phyloP scores from a whole-genome alignment of 2,113 vertebrate genomes.

The Mugil cephalus region DNA sequence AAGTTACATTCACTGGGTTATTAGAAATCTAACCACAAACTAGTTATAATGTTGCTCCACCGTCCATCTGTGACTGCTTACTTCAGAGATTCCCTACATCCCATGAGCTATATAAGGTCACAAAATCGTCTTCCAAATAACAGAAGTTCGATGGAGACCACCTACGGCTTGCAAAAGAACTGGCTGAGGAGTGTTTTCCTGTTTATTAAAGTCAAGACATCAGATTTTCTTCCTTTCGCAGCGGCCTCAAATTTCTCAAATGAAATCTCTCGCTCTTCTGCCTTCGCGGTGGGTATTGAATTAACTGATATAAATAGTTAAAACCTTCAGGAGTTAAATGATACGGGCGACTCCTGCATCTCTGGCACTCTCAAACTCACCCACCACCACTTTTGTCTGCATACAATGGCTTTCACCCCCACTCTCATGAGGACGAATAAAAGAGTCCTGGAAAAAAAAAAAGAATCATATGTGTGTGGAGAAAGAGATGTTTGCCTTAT shows the following conservation, averaged over 20 bases:
- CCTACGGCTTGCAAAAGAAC: too few species aligned
- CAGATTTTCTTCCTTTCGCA: too few species aligned
- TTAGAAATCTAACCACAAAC: background rate
- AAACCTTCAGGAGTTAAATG: background rate
- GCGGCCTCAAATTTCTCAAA: too few species aligned
- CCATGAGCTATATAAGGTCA: too few species aligned
- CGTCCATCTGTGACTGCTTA: background rate
- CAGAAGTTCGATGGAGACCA: too few species aligned
- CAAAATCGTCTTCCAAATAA: too few species aligned
- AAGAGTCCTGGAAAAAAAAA: background rate
- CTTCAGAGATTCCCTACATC: background rate
- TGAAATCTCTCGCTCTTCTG: background rate
- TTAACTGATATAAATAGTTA: background rate
- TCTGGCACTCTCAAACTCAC: slow-evolving; percentile 2
- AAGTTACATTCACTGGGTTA: background rate
- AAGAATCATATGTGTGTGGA: background rate
- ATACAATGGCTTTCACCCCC: background rate
- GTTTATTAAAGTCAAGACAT: too few species aligned
- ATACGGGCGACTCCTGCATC: background rate
- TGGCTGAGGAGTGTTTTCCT: too few species aligned
- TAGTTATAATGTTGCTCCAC: background rate
- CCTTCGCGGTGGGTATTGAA: background rate
- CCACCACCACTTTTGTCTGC: slow-evolving; percentile 15
- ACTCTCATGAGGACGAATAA: background rate
- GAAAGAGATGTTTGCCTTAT: slow-evolving; percentile 42